These are phyloP conservation scores for Leptopilina syphax DNA, from an alignment of 2,888 invertebrate genomes.

Conservation along the genomic window DNA sequence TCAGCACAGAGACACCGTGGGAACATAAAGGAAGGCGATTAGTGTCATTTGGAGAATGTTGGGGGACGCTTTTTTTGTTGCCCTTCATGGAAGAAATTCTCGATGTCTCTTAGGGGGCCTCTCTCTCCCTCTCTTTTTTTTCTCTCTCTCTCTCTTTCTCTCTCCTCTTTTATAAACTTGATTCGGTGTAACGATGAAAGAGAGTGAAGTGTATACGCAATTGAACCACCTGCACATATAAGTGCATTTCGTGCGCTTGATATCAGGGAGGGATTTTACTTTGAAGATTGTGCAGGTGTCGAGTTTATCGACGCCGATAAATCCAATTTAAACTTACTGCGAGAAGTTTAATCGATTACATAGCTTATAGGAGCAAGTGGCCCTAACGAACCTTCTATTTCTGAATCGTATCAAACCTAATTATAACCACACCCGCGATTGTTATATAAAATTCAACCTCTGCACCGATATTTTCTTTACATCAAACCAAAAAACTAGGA, in stretches of 20 bases:
- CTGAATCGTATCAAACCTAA: slow-evolving; percentile 9
- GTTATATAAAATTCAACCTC: slow-evolving; percentile 6
- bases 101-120: slow-evolving; percentile 5
- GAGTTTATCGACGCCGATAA: slow-evolving; percentile 38
- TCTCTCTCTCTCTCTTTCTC: too few relatives aligned
- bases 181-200: slow-evolving; percentile 11
- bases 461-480: neutral
- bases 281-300: slow-evolving; percentile 41
- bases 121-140: too few relatives aligned
- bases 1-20: slow-evolving; percentile 71
- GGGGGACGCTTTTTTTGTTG: slow-evolving; percentile 66
- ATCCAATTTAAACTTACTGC: slow-evolving; percentile 41
- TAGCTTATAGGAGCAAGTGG: slow-evolving; percentile 34
- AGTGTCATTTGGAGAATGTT: slow-evolving; percentile 76
- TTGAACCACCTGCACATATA: slow-evolving; percentile 28
- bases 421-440: neutral
- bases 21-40: slow-evolving; percentile 76
- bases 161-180: slow-evolving; percentile 1
- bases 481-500: neutral
- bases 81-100: slow-evolving; percentile 54
- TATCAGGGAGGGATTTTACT: slow-evolving; percentile 9
- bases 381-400: slow-evolving; percentile 24
- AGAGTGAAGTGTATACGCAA: neutral
- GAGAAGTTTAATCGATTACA: slow-evolving; percentile 41
- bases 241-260: slow-evolving; percentile 31